Evolutionary conservation across 2,113 vertebrate species (phyloP), one percentile per base, ranked within the genome.

Genomic region (Istiophorus platypterus): DNA sequence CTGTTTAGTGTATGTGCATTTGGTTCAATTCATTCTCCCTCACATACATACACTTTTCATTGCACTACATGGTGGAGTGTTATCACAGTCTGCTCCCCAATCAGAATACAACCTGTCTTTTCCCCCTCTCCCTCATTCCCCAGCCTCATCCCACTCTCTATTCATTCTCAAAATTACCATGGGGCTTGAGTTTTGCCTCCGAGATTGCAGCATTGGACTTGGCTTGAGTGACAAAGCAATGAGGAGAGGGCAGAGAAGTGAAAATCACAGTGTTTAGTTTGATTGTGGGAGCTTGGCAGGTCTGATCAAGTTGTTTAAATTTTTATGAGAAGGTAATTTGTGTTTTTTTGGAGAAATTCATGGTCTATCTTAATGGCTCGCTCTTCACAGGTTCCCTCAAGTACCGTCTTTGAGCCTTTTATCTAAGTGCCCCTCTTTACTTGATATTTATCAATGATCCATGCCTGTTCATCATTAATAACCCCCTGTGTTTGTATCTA

Each of bases 101-200:
- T 85, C 81, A 76, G 54, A 88, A 80, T 72, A 47, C 85, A 84
- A 68, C 78, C 74, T 56, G 69, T 76, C 75, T 80, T 69, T 71
- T 42, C 56, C 51, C 27, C 68, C 41, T 56, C 77, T 52, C 79
- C 42, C 54, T 82, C 61, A 52, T 62, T 66, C 68, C 71, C 73
- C 51, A 15, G 31, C 42, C 67, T 66, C 78, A 59, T 84, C 70
- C 45, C 41, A 63, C 76, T 85, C 69, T 49, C 78, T 80, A 72
- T 91, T 89, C 84, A 76, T 82, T 84, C 57, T 85, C 63, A 63
- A 80, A 87, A 90, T 84, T 76, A 89, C 80, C 76, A 64, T 61
- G 18, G 42, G 72, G 27, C 52, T 75, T n/a, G 61, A 79, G 81
- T 91, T 85, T 90, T 76, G 66, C 65, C 34, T 64, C 49, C 66